Evolutionary conservation across 2,113 vertebrate genomes (phyloP), one percentile per base, ranked within the genome.

Genomic region (Columba livia): DNA sequence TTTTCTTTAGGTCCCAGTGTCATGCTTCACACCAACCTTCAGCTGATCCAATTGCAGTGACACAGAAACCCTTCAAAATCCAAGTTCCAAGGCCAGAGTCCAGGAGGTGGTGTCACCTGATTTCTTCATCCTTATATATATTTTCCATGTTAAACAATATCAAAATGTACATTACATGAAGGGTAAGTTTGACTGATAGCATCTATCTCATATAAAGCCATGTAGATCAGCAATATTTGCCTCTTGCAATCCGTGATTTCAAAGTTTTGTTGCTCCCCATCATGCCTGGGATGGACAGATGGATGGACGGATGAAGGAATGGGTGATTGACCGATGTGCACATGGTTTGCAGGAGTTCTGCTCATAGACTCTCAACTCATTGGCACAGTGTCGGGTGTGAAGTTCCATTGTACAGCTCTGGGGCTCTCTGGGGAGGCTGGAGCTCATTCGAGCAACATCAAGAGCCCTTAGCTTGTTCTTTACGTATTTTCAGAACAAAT

Each of bases 191-290:
- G 40, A 36, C 5, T 31, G n/a, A 26, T 18, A 26, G 18, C 7
- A 6, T 36, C 31, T 32, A 4, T 28, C 26, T 65, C 24, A 2
- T 19, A 16, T 19, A 36, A 58, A 70, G 50, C 36, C 57, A 44
- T 0, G 9, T 6, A 51, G 70, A 11, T 16, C 2, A 2, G 26
- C 29, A 62, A 8, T 29, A 12, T 5, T 25, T 23, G 48, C 32
- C 16, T 75, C 58, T 38, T 10, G 34, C 15, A 58, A 29, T 7
- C n/a, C 34, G 3, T 23, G 23, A 31, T 51, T 31, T 51, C 12
- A 42, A 38, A 23, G 42, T 25, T 65, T 57, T 74, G 26, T 19
- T 2, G 2, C 47, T 78, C 42, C 32, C 5, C 34, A 15, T 11
- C 11, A 0, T 9, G 34, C 20, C 25, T 36, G 81, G 72, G 50